phyloP scores from a whole-genome alignment of 1,140 invertebrate species.

The Hormaphis cornu region DNA sequence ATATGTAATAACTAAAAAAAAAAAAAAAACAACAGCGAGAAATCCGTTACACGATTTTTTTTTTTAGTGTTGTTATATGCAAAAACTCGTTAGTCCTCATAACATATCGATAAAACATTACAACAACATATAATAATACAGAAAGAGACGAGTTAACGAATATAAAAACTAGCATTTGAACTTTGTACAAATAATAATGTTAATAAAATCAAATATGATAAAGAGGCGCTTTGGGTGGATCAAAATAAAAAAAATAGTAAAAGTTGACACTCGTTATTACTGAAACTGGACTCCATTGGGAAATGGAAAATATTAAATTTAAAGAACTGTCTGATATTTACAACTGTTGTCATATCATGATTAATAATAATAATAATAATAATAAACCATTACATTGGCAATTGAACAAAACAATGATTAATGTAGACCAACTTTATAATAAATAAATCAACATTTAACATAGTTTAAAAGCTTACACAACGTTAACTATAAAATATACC shows the following conservation, averaged over 20 bases:
- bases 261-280: background rate
- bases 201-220: too few relatives aligned
- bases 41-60: too few relatives aligned
- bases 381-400: constrained; percentile 23
- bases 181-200: too few relatives aligned
- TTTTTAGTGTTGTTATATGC: too few relatives aligned
- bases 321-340: background rate
- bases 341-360: background rate
- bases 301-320: background rate
- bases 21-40: too few relatives aligned
- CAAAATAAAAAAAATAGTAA: background rate
- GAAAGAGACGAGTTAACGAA: too few relatives aligned
- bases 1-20: too few relatives aligned
- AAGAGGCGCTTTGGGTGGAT: too few relatives aligned
- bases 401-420: constrained; percentile 19
- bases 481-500: background rate
- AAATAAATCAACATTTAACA: constrained; percentile 20
- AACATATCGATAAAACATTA: too few relatives aligned
- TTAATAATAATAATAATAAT: background rate
- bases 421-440: background rate
- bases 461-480: background rate
- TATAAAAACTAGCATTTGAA: too few relatives aligned
- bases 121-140: too few relatives aligned
- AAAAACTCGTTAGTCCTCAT: too few relatives aligned
- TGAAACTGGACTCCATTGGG: constrained; percentile 14